Percentiles rank a stretch among this genome's conserved stretches.
Evolutionary conservation across 2,797 vertebrate species (phyloP).

Genomic region (Psittacula echo): DNA sequence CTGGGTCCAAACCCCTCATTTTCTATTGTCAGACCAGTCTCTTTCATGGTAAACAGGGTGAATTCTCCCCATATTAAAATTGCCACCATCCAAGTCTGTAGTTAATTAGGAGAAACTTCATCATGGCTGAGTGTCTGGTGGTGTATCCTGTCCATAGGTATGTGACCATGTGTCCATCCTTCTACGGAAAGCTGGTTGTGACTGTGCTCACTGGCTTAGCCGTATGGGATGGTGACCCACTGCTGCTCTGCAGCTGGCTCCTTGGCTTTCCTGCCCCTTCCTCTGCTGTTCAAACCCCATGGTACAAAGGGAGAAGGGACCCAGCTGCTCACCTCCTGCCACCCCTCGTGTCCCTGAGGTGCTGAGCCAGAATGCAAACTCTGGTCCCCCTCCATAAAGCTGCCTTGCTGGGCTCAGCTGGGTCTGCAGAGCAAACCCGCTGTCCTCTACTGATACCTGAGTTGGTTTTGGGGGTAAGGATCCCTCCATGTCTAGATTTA

Average conservation of each 20-base stretch:
- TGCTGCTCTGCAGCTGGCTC: background rate
- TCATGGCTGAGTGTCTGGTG: background rate
- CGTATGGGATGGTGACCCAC: background rate
- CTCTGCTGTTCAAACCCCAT: background rate
- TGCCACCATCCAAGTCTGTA: background rate
- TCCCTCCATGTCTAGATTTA: background rate
- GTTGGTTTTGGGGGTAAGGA: background rate
- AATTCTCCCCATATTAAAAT: background rate
- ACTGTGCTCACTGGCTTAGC: background rate
- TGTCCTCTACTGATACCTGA: rapidly evolving
- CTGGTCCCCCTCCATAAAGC: rapidly evolving
- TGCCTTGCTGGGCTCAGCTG: background rate
- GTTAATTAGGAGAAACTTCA: background rate
- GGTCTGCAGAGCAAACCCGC: background rate
- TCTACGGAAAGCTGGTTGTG: background rate
- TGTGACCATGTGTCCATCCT: rapidly evolving
- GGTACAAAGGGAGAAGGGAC: background rate
- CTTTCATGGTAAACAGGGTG: background rate
- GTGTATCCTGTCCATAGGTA: background rate
- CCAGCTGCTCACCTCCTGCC: background rate
- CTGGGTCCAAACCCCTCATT: rapidly evolving
- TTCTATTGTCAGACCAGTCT: background rate
- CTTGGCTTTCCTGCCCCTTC: background rate
- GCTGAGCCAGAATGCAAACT: background rate
- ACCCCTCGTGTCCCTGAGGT: background rate